A percentile compares a stretch with the other conserved stretches of the same genome.
Evolutionary conservation across 2,113 vertebrate genomes (phyloP).

Genomic region (Grantiella picta): DNA sequence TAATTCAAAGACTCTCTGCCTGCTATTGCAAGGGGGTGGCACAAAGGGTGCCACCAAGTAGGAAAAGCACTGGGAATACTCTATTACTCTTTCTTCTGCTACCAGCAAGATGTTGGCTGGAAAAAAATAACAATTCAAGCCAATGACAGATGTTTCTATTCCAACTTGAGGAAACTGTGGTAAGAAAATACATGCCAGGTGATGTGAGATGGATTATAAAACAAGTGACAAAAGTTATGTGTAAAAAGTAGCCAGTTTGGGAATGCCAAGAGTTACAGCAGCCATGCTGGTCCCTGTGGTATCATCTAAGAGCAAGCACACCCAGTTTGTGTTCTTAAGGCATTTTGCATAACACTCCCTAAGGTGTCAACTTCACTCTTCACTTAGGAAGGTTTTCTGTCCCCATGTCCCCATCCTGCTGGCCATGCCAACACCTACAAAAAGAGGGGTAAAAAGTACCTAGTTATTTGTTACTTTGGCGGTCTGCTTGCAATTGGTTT

Average conservation of each 20-base stretch:
- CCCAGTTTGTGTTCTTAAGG: background rate
- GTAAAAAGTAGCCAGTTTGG: background rate
- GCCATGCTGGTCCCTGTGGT: background rate
- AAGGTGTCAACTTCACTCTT: background rate
- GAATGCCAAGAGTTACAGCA: background rate
- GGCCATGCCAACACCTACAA: background rate
- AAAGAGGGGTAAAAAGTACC: background rate
- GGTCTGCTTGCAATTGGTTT: background rate
- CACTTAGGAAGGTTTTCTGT: background rate
- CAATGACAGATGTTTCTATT: background rate
- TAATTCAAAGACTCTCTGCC: background rate
- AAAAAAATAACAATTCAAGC: background rate
- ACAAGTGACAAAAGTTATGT: background rate
- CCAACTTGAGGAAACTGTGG: background rate
- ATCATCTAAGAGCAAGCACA: background rate
- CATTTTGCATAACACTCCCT: background rate
- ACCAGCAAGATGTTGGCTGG: background rate
- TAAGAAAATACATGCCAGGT: background rate
- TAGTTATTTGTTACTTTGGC: background rate
- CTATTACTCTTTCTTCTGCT: background rate
- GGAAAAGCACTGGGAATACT: background rate
- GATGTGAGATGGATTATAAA: background rate
- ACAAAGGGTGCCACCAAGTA: rapidly evolving
- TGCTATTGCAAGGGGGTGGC: background rate
- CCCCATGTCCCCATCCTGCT: background rate